These are phyloP conservation scores for Mizuhopecten yessoensis DNA, from an alignment of 1,140 invertebrate genomes.

Conservation along the genomic window DNA sequence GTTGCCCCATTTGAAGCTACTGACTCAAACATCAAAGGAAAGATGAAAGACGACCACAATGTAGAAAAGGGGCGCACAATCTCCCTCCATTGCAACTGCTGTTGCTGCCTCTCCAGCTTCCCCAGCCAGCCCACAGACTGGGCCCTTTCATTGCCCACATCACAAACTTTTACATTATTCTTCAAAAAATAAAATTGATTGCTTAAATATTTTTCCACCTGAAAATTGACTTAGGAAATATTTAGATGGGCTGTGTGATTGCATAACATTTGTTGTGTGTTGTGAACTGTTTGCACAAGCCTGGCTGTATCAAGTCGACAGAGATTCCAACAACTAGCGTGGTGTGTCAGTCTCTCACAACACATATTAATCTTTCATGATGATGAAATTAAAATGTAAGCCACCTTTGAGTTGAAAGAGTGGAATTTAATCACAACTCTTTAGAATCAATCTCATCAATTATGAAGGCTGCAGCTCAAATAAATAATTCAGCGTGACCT, in stretches of 20 bases:
- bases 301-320: background rate
- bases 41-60: conserved; percentile 61
- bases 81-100: background rate
- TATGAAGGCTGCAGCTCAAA: conserved; percentile 26
- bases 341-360: background rate
- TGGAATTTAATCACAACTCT: conserved; percentile 34
- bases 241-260: conserved; percentile 20
- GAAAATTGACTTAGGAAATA: conserved; percentile 29
- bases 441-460: conserved; percentile 39
- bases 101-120: conserved; percentile 18
- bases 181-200: conserved; percentile 40
- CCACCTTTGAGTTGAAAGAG: conserved; percentile 33
- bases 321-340: background rate
- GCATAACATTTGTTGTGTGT: background rate
- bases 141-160: background rate
- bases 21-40: conserved; percentile 58
- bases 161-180: conserved; percentile 35
- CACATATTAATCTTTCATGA: conserved; percentile 24
- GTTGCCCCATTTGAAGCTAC: conserved; percentile 55
- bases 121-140: background rate
- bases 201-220: conserved; percentile 34
- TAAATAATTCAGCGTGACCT: conserved; percentile 38
- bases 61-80: conserved; percentile 53
- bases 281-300: background rate
- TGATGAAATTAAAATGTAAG: conserved; percentile 33